Conservation (phyloP, 2,797 vertebrate genomes). For the Percopsis omiscomaycus region DNA sequence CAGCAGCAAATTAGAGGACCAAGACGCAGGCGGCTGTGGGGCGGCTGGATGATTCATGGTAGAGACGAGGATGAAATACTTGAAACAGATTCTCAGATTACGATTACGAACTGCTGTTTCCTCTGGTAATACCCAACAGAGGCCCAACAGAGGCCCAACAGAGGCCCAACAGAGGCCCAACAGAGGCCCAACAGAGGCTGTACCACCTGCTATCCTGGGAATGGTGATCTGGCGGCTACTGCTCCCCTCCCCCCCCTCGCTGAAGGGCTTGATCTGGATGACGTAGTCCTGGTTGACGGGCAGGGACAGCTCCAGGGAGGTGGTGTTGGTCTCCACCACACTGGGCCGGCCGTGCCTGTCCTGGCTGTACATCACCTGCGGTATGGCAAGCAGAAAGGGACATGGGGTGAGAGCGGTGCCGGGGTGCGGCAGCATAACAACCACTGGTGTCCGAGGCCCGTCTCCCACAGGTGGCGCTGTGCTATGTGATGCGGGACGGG, state of each 20-base stretch:
- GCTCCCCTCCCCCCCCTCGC: constrained; percentile 92
- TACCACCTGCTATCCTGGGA: constrained; percentile 82
- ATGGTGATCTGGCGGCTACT: constrained; percentile 93
- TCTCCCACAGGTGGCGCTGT: constrained; percentile 19
- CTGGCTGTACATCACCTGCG: constrained; percentile 91
- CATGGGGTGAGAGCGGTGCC: constrained; percentile 8
- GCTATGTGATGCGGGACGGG: constrained; percentile 18
- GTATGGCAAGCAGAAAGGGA: constrained; percentile 20
- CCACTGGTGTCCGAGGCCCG: background rate
- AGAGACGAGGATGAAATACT: too few relatives aligned
- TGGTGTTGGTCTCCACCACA: constrained; percentile 92
- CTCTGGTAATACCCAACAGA: too few relatives aligned
- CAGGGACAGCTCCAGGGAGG: constrained; percentile 91
- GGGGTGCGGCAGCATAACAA: too few relatives aligned
- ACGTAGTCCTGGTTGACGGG: constrained; percentile 92
- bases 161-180: background rate
- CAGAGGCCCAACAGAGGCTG: background rate
- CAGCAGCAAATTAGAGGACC: background rate
- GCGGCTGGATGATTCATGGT: too few relatives aligned
- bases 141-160: background rate
- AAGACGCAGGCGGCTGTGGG: background rate
- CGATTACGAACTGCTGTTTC: too few relatives aligned
- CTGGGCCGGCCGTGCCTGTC: constrained; percentile 86
- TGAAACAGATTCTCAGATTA: too few relatives aligned
- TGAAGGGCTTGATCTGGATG: constrained; percentile 92